Conservation (phyloP, 2,888 invertebrate species). For the Laspeyria flexula region DNA sequence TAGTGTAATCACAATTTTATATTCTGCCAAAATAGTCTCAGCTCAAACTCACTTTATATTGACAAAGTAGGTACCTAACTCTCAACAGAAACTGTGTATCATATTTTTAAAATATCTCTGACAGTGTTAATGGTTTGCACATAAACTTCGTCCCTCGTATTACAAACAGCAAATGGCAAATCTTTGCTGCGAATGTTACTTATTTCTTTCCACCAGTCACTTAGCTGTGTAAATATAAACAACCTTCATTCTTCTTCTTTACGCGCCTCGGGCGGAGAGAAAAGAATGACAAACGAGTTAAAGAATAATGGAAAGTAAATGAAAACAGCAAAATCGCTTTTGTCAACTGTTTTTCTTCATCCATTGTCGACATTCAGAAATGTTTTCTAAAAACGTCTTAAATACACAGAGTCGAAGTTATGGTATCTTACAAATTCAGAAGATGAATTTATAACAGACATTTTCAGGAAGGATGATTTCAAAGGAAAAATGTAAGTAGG, state of each 20-base stretch:
- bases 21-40: too few relatives aligned
- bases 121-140: conserved; percentile 37
- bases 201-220: conserved; percentile 71
- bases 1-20: too few relatives aligned
- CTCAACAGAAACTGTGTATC: conserved; percentile 6
- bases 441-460: conserved; percentile 50
- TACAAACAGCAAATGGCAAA: conserved; percentile 57
- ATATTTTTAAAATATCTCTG: conserved; percentile 34
- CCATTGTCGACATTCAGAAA: conserved; percentile 65
- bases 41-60: conserved; percentile 14
- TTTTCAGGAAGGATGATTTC: conserved; percentile 42
- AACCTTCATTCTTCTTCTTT: conserved; percentile 77
- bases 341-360: conserved; percentile 73
- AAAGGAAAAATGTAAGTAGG: conserved; percentile 27
- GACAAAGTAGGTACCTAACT: conserved; percentile 20
- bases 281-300: conserved; percentile 83
- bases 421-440: conserved; percentile 57
- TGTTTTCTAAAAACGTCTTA: conserved; percentile 58
- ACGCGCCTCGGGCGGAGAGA: conserved; percentile 70
- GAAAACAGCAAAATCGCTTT: conserved; percentile 82
- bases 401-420: conserved; percentile 54
- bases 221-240: conserved; percentile 79
- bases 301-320: conserved; percentile 83
- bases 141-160: conserved; percentile 38
- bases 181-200: conserved; percentile 64